A percentile compares a stretch with the other conserved stretches of the same genome.
Evolutionary conservation across 1,140 invertebrate genomes (phyloP).

Genomic region (Heliconius nattereri): DNA sequence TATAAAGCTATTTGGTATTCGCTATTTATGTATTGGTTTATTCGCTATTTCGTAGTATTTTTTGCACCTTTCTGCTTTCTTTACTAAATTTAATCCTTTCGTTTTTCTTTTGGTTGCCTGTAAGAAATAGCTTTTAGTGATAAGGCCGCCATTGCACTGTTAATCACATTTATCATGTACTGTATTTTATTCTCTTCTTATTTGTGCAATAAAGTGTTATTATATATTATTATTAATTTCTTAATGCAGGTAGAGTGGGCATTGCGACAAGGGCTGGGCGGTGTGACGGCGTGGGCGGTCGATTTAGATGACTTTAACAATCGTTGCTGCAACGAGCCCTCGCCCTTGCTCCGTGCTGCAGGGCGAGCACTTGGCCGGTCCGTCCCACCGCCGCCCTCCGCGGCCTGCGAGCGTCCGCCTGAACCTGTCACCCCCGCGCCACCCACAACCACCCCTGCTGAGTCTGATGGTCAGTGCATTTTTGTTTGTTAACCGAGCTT

Average conservation of each 20-base stretch:
- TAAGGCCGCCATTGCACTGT: too few relatives aligned
- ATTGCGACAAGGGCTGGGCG: conserved; percentile 86
- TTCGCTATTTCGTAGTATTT: too few relatives aligned
- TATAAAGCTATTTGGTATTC: too few relatives aligned
- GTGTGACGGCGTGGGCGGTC: conserved; percentile 93
- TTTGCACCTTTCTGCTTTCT: too few relatives aligned
- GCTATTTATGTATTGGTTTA: too few relatives aligned
- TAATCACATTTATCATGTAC: too few relatives aligned
- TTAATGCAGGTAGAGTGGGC: conserved; percentile 86
- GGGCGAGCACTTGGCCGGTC: conserved; percentile 87
- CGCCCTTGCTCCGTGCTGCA: conserved; percentile 87
- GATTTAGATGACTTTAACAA: conserved; percentile 95
- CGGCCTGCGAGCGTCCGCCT: conserved; percentile 84
- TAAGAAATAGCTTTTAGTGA: too few relatives aligned
- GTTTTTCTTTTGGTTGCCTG: too few relatives aligned
- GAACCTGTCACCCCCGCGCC: conserved; percentile 86
- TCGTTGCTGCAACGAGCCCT: conserved; percentile 88
- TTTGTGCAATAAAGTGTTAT: too few relatives aligned
- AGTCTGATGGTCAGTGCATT: conserved; percentile 61
- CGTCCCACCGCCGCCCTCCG: conserved; percentile 79
- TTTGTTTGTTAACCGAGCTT: background rate
- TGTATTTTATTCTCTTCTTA: too few relatives aligned
- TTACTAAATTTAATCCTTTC: too few relatives aligned
- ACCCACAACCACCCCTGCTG: conserved; percentile 85
- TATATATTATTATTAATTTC: too few relatives aligned